Evolutionary conservation across 2,888 invertebrate species (phyloP).

Genomic region (Cephus pygmeus): DNA sequence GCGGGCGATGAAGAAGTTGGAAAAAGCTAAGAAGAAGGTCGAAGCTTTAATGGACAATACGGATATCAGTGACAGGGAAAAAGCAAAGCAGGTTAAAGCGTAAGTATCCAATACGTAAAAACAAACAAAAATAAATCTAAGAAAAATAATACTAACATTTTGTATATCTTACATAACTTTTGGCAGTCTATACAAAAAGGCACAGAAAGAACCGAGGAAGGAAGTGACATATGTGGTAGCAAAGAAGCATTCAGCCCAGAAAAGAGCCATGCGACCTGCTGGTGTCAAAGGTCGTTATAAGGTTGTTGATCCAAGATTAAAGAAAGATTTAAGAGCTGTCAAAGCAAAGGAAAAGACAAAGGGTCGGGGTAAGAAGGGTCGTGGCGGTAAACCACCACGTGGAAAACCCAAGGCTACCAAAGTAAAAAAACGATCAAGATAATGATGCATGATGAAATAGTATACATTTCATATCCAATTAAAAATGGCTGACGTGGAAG

Average conservation of each 20-base stretch:
- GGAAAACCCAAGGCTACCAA: slow-evolving; percentile 38
- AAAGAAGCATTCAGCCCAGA: slow-evolving; percentile 85
- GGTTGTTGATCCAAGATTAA: slow-evolving; percentile 96
- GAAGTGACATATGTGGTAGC: slow-evolving; percentile 94
- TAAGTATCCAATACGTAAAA: slow-evolving; percentile 64
- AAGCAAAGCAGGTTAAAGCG: slow-evolving; percentile 91
- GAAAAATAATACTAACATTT: not conserved
- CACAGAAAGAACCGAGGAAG: slow-evolving; percentile 84
- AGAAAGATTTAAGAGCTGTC: slow-evolving; percentile 86
- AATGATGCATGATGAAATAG: no score
- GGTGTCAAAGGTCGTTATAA: slow-evolving; percentile 93
- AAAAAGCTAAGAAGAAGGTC: slow-evolving; percentile 95
- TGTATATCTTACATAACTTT: slow-evolving; percentile 24
- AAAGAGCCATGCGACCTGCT: slow-evolving; percentile 80
- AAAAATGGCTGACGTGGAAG: not conserved
- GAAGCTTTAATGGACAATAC: slow-evolving; percentile 91
- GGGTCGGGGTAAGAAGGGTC: slow-evolving; percentile 54
- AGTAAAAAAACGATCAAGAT: slow-evolving; percentile 24
- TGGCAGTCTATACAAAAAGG: slow-evolving; percentile 89
- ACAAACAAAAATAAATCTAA: not conserved
- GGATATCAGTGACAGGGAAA: slow-evolving; percentile 93
- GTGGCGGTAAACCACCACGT: slow-evolving; percentile 56
- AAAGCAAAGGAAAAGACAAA: slow-evolving; percentile 73
- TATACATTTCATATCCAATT: not conserved
- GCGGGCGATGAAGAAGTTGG: slow-evolving; percentile 85